These are phyloP conservation scores for Neotoma lepida DNA, from an alignment of 2,113 vertebrate genomes.

Conservation along the genomic window DNA sequence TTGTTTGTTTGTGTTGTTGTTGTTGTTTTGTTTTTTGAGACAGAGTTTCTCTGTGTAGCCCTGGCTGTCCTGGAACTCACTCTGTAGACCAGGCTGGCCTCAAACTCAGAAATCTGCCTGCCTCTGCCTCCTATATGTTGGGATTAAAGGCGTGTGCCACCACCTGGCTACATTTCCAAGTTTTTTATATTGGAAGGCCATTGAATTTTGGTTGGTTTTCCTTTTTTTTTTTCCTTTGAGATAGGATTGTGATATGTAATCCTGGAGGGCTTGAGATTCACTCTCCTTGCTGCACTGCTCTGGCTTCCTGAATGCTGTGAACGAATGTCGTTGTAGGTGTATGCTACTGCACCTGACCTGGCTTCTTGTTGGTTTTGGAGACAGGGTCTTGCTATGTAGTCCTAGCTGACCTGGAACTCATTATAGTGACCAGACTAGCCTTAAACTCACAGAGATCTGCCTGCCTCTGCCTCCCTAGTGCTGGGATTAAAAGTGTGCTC, in stretches of 20 bases:
- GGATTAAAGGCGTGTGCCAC: no score
- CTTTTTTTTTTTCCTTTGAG: not conserved
- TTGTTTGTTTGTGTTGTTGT: not conserved
- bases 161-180: not conserved
- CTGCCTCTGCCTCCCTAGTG: not conserved
- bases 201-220: not conserved
- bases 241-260: not conserved
- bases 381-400: not conserved
- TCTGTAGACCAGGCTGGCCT: no score
- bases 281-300: not conserved
- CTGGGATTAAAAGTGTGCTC: not conserved
- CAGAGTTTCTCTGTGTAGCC: no score
- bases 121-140: no score
- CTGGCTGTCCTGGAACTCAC: no score
- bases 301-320: not conserved
- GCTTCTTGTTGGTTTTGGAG: not conserved
- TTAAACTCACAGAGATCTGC: not conserved
- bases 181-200: not conserved
- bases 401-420: not conserved
- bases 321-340: not conserved
- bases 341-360: not conserved
- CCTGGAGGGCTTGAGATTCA: not conserved
- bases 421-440: not conserved
- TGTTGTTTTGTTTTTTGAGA: no score
- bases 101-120: no score